Evolutionary conservation across 2,888 invertebrate species (phyloP).

Genomic region (Pomacea canaliculata): DNA sequence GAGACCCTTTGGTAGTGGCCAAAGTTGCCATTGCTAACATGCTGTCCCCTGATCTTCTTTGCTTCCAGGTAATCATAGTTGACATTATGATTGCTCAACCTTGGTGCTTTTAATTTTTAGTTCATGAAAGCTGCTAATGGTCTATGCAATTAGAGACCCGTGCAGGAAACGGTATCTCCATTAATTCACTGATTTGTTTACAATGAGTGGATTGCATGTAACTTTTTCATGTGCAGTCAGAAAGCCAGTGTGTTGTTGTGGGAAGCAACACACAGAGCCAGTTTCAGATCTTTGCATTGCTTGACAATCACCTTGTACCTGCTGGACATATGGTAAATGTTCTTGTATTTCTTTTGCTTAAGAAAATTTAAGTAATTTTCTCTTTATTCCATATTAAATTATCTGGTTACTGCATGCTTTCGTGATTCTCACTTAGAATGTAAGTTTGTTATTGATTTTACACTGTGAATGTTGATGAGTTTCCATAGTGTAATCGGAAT

Average conservation of each 20-base stretch:
- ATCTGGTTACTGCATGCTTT: too few species aligned
- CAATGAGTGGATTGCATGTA: too few species aligned
- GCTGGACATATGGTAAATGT: slow-evolving; percentile 55
- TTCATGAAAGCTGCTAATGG: too few species aligned
- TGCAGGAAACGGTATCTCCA: too few species aligned
- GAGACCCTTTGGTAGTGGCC: slow-evolving; percentile 22
- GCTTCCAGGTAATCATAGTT: slow-evolving; percentile 10
- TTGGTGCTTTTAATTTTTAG: slow-evolving; percentile 3
- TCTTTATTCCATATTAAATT: too few species aligned
- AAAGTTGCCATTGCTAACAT: background rate
- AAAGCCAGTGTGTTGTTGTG: slow-evolving; percentile 45
- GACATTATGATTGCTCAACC: background rate
- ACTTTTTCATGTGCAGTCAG: slow-evolving; percentile 30
- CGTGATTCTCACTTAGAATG: too few species aligned
- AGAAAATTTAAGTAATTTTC: too few species aligned
- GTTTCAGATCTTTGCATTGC: slow-evolving; percentile 52
- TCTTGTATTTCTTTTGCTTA: background rate
- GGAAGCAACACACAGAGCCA: slow-evolving; percentile 59
- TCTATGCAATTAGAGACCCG: too few species aligned
- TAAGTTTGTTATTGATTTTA: too few species aligned
- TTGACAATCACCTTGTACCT: slow-evolving; percentile 40
- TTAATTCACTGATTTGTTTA: too few species aligned
- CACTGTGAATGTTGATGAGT: too few species aligned
- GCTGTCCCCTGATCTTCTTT: slow-evolving; percentile 16
- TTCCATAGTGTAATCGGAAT: too few species aligned